A percentile compares a stretch with the other conserved stretches of the same genome.
Evolutionary conservation across 1,140 invertebrate genomes (phyloP).

Genomic region (Rhizoglyphus robini): DNA sequence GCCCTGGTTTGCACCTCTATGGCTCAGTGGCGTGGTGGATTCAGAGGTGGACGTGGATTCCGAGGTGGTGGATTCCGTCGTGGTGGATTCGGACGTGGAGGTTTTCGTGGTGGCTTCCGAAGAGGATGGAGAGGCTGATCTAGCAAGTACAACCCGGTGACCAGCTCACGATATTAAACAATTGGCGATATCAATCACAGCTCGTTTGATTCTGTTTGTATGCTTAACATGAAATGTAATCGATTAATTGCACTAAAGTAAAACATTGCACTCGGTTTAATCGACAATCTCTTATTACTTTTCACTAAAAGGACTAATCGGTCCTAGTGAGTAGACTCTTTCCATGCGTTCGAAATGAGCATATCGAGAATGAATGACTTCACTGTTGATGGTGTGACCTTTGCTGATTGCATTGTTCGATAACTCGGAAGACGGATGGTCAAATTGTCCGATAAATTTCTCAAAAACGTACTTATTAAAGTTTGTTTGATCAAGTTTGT

Average conservation of each 20-base stretch:
- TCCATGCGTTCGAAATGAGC: background rate
- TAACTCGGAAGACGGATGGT: too few species aligned
- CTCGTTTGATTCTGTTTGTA: background rate
- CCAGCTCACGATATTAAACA: background rate
- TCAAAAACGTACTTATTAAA: conserved; percentile 17
- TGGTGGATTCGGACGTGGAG: background rate
- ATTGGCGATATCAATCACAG: background rate
- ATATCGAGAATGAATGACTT: conserved; percentile 8
- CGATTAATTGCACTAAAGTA: background rate
- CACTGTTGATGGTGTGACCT: background rate
- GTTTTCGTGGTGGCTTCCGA: background rate
- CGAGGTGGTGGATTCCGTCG: background rate
- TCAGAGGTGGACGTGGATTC: background rate
- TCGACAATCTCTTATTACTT: too few species aligned
- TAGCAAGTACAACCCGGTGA: too few species aligned
- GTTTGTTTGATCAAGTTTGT: background rate
- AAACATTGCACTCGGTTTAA: background rate
- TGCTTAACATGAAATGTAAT: background rate
- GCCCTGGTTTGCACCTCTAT: background rate
- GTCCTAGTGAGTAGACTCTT: background rate
- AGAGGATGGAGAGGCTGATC: background rate
- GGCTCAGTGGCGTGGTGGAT: background rate
- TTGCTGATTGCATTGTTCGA: background rate
- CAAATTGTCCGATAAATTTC: conserved; percentile 14
- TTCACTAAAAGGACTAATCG: background rate